These are phyloP conservation scores for Rhyacichthys aspro DNA, from an alignment of 2,797 vertebrate genomes.

Conservation along the genomic window DNA sequence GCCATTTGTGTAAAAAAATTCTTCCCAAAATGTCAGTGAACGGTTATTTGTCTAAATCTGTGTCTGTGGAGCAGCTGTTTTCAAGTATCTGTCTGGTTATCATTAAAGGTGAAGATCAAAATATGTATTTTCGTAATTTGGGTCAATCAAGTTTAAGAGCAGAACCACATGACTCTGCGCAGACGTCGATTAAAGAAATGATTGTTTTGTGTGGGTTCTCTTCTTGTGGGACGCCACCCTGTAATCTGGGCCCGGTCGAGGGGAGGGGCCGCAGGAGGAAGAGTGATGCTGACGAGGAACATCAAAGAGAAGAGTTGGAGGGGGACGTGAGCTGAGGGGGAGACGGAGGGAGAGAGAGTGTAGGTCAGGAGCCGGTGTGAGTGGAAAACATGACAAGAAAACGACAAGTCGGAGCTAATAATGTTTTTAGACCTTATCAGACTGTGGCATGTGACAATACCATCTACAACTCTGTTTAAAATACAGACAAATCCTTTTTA, in stretches of 20 bases:
- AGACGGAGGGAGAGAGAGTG: conserved; percentile 54
- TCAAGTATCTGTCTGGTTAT: neutral
- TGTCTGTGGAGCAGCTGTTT: too few relatives aligned
- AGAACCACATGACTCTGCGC: neutral
- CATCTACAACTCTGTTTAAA: too few relatives aligned
- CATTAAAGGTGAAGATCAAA: neutral
- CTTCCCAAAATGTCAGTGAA: too few relatives aligned
- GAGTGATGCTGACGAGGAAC: conserved; percentile 66
- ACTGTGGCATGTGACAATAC: conserved; percentile 22
- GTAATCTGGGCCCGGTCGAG: conserved; percentile 52
- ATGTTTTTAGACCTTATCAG: conserved; percentile 52
- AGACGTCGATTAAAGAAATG: conserved; percentile 33
- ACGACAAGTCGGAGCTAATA: conserved; percentile 52
- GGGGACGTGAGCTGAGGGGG: conserved; percentile 23
- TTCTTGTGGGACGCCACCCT: conserved; percentile 41
- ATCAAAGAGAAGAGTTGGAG: conserved; percentile 58
- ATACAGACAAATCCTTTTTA: conserved; percentile 36
- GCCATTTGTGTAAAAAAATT: too few relatives aligned
- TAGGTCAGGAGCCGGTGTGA: conserved; percentile 44
- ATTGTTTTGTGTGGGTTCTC: conserved; percentile 52
- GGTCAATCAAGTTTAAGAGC: conserved; percentile 3
- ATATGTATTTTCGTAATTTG: neutral
- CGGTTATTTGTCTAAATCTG: too few relatives aligned
- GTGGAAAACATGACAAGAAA: conserved; percentile 42
- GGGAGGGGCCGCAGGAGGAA: conserved; percentile 10